These are phyloP conservation scores for Antheraea yamamai DNA, from an alignment of 2,888 invertebrate genomes.

Conservation along the genomic window DNA sequence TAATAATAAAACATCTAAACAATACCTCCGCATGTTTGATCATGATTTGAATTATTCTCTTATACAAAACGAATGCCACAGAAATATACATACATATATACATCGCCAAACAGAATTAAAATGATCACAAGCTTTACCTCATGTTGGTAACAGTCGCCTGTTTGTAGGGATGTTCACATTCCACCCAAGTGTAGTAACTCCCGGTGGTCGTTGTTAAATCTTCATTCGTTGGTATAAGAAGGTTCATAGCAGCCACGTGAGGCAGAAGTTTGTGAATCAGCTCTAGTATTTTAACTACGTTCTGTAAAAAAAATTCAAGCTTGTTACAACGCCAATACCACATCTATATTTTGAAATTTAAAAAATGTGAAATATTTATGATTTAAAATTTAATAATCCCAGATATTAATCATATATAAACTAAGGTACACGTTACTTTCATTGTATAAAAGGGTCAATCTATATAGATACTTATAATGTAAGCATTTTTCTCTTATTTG, in stretches of 20 bases:
- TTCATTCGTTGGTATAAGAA: constrained; percentile 71
- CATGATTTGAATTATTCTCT: background rate
- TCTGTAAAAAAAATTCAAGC: constrained; percentile 70
- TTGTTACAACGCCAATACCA: background rate
- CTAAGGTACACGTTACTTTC: too few species aligned
- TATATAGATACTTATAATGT: too few species aligned
- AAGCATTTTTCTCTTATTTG: too few species aligned
- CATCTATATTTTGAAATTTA: background rate
- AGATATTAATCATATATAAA: too few species aligned
- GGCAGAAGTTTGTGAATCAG: constrained; percentile 94
- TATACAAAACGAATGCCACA: background rate
- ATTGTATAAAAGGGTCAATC: too few species aligned
- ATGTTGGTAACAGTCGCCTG: constrained; percentile 92
- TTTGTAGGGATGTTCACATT: constrained; percentile 98
- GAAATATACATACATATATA: too few species aligned
- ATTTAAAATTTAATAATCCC: too few species aligned
- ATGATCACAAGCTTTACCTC: constrained; percentile 73
- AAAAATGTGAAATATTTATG: background rate
- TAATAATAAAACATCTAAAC: background rate
- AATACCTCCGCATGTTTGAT: background rate
- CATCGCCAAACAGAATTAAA: background rate
- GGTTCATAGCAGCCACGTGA: constrained; percentile 92
- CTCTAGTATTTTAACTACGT: constrained; percentile 91
- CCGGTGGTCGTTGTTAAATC: constrained; percentile 85
- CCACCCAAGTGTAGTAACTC: constrained; percentile 94